A percentile compares a stretch with the other conserved stretches of the same genome.
phyloP scores from a whole-genome alignment of 2,113 vertebrate genomes.

The Anarrhichthys ocellatus region DNA sequence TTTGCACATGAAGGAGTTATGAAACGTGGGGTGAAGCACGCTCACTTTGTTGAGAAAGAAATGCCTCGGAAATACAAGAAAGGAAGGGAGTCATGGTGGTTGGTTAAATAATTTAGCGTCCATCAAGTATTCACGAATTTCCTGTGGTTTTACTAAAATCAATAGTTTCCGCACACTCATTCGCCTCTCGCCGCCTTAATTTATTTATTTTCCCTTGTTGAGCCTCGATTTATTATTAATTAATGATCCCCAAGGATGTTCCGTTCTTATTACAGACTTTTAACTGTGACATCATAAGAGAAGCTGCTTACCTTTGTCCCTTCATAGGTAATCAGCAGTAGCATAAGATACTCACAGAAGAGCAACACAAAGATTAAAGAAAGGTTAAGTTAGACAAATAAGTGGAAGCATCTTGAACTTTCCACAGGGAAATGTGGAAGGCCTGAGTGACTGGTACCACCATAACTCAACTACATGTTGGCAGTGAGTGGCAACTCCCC shows the following conservation, averaged over 20 bases:
- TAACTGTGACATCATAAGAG: conserved; percentile 4
- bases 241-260: conserved; percentile 18
- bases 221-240: conserved; percentile 28
- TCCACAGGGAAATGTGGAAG: conserved; percentile 57
- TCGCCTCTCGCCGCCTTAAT: not conserved
- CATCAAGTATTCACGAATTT: conserved; percentile 66
- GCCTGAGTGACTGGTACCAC: conserved; percentile 50
- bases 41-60: conserved; percentile 31
- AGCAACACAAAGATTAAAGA: conserved; percentile 3
- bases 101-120: conserved; percentile 69
- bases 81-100: conserved; percentile 23
- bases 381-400: conserved; percentile 32
- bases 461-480: conserved; percentile 35
- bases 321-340: conserved; percentile 9
- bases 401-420: conserved; percentile 21
- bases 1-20: conserved; percentile 17
- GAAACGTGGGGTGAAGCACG: not conserved
- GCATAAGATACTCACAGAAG: not conserved
- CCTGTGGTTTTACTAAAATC: conserved; percentile 69
- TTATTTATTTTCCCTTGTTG: conserved; percentile 9
- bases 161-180: conserved; percentile 43
- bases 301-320: not conserved
- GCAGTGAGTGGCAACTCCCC: conserved; percentile 47
- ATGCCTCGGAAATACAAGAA: conserved; percentile 39
- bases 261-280: conserved; percentile 38